Evolutionary conservation across 2,113 vertebrate species (phyloP), one percentile per base, ranked within the genome.

Genomic region (Antennarius striatus): DNA sequence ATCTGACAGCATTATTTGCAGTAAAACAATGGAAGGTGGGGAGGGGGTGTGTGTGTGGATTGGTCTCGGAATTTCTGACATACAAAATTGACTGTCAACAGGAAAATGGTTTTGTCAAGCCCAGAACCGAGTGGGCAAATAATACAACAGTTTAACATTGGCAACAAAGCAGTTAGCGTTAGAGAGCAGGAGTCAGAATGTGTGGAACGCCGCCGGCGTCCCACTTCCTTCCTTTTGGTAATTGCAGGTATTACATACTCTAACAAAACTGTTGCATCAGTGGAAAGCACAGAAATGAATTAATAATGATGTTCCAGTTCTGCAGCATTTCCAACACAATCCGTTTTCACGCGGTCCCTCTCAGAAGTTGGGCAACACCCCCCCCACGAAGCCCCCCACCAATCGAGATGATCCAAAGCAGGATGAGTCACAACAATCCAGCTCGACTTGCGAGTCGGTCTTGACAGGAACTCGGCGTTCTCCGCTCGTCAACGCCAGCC

Each of bases 31-130:
- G 22, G 15, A 8, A 6, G 14, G 15, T n/a, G 15, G 15, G 15
- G 14, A 49, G n/a, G 10, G 22, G 15, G 10, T 40, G 40, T 22
- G 36, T 16, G 14, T 64, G 30, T 50, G 22, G 22, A 22, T 22
- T 22, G 15, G 40, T 36, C 32, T 36, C 17, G n/a, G n/a, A 51
- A 59, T 8, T n/a, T 17, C 43, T 58, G 48, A 64, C 59, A 39
- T 28, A 60, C 43, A 52, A 45, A n/a, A 71, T 55, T 51, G 63
- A 69, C 14, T 68, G 17, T 59, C 45, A 43, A 56, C 47, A 28
- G 9, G 56, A 45, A n/a, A 62, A 15, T 30, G 22, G 1, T 46
- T 61, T 64, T 49, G 30, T 77, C 70, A 62, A 63, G 65, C 30
- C 70, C 42, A 32, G 11, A 54, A 48, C 1, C 47, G 39, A 43